Conservation (phyloP, 2,113 vertebrate genomes). For the Rhombomys opimus region DNA sequence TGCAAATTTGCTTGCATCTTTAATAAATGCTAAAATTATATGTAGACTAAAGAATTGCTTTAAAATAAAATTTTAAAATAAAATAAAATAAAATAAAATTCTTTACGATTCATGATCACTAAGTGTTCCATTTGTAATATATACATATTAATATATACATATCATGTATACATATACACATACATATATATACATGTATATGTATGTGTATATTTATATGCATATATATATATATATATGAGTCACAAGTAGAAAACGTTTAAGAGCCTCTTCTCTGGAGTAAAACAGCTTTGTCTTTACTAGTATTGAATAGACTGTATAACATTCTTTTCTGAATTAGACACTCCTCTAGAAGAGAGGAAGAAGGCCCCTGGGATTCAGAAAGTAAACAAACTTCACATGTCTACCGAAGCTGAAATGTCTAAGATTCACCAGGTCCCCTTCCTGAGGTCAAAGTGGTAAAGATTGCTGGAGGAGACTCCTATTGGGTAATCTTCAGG, state of each 20-base stretch:
- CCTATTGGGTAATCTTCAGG: not conserved
- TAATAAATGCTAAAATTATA: constrained; percentile 17
- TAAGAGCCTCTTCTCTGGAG: not conserved
- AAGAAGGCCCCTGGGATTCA: not conserved
- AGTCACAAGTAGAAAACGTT: not conserved
- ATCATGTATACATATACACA: not conserved
- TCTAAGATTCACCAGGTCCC: too few species aligned
- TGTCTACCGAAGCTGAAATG: not conserved
- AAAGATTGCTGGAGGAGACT: not conserved
- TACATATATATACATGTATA: not conserved
- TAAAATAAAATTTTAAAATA: not conserved
- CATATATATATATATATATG: not conserved
- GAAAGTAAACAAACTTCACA: not conserved
- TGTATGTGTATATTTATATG: not conserved
- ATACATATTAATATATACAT: not conserved
- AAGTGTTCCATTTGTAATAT: not conserved
- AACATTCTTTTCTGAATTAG: not conserved
- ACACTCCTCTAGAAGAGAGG: not conserved
- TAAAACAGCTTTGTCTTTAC: not conserved
- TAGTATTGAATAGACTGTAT: not conserved
- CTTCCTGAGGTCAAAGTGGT: not conserved
- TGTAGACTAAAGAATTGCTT: not conserved
- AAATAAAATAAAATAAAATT: not conserved
- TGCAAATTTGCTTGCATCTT: not conserved
- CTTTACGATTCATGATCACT: not conserved